A percentile compares a stretch with the other conserved stretches of the same genome.
Evolutionary conservation across 2,797 vertebrate genomes (phyloP).

Genomic region (Diplodus puntazzo): DNA sequence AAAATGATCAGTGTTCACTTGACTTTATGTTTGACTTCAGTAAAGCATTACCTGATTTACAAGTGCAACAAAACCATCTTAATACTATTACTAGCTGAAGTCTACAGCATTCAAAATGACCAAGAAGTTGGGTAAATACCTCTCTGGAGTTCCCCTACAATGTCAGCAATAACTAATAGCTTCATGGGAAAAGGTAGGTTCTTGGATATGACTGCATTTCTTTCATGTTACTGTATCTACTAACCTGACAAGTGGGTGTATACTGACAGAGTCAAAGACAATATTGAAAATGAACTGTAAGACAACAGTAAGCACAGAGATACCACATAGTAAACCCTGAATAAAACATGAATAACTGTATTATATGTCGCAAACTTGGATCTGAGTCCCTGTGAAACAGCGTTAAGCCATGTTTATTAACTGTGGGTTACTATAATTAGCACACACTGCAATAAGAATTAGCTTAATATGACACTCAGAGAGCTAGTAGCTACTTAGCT

Average conservation of each 20-base stretch:
- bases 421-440: background rate
- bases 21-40: conserved; percentile 4
- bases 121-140: background rate
- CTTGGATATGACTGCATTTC: background rate
- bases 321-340: background rate
- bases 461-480: background rate
- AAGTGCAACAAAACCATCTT: background rate
- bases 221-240: background rate
- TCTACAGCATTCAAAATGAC: background rate
- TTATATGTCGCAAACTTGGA: background rate
- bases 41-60: background rate
- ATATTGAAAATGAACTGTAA: background rate
- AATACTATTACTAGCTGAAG: too few species aligned
- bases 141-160: background rate
- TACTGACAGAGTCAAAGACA: background rate
- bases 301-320: background rate
- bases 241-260: background rate
- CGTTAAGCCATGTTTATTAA: background rate
- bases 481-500: conserved; percentile 16
- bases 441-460: background rate
- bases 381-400: background rate
- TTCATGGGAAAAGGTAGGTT: background rate
- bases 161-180: background rate
- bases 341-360: background rate
- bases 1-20: background rate